Percentiles rank a stretch among this genome's conserved stretches.
Conservation (phyloP, 2,797 vertebrate species). For the Phylloscopus collybita region DNA sequence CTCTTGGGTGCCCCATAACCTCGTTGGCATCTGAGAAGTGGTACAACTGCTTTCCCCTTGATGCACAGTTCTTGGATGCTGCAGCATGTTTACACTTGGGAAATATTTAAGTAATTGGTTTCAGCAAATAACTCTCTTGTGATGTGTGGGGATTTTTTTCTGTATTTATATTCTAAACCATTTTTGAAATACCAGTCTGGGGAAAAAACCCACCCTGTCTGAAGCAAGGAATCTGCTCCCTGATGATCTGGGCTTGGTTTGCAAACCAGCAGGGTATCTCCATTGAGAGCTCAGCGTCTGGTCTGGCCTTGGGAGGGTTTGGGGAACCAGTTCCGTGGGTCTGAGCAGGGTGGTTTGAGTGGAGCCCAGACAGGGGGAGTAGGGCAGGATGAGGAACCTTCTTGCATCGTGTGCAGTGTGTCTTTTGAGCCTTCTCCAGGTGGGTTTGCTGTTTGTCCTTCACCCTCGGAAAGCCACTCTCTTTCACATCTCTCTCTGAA, state of each 20-base stretch:
- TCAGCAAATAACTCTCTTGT: neutral
- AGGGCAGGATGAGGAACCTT: neutral
- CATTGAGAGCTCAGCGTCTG: rapidly evolving
- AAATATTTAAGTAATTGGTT: constrained; percentile 20
- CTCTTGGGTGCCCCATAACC: neutral
- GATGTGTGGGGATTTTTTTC: neutral
- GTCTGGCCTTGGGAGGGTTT: neutral
- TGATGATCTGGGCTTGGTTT: neutral
- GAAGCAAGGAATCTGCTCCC: neutral
- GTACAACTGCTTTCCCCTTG: neutral
- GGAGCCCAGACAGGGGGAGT: neutral
- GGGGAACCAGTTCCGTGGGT: neutral
- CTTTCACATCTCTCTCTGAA: neutral
- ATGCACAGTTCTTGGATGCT: neutral
- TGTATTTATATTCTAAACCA: neutral
- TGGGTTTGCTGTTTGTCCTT: neutral
- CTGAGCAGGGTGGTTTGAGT: neutral
- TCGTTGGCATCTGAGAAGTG: neutral
- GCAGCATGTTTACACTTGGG: neutral
- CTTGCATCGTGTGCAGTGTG: neutral
- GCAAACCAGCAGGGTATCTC: neutral
- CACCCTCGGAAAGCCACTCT: neutral
- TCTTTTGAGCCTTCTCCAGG: neutral
- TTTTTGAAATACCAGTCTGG: neutral
- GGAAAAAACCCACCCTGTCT: neutral